A percentile compares a stretch with the other conserved stretches of the same genome.
These are phyloP conservation scores for Vimba vimba DNA, from an alignment of 2,113 vertebrate species.

Conservation along the genomic window DNA sequence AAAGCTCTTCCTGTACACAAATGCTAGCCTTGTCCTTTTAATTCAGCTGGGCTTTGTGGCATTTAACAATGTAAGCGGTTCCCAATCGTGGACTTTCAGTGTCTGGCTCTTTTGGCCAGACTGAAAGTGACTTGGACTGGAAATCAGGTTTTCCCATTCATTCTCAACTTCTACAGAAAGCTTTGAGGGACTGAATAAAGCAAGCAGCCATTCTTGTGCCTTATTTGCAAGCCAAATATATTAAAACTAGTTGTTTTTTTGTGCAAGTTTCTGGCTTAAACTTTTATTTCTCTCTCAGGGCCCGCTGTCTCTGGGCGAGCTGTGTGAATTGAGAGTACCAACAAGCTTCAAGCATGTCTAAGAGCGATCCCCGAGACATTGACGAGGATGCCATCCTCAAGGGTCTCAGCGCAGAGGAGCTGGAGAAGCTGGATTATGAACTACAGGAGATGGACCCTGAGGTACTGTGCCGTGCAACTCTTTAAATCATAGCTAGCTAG, in stretches of 20 bases:
- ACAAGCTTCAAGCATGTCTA: constrained; percentile 71
- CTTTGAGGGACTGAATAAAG: not conserved
- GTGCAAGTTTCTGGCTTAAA: constrained; percentile 3
- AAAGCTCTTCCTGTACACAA: constrained; percentile 22
- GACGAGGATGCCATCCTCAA: constrained; percentile 94
- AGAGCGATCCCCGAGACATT: constrained; percentile 88
- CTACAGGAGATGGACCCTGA: constrained; percentile 96
- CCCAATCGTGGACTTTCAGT: constrained; percentile 4
- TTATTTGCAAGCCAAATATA: constrained; percentile 28
- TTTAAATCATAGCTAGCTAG: not conserved
- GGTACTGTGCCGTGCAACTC: constrained; percentile 68
- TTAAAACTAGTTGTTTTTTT: not conserved
- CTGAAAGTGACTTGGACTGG: constrained; percentile 16
- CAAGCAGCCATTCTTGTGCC: constrained; percentile 3
- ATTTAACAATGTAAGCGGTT: constrained; percentile 45
- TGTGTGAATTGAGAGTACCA: constrained; percentile 60
- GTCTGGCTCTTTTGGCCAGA: constrained; percentile 27
- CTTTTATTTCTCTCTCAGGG: constrained; percentile 18
- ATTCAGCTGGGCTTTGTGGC: constrained; percentile 11
- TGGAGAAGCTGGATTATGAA: constrained; percentile 87
- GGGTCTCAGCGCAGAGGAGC: constrained; percentile 86
- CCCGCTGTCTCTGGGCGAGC: constrained; percentile 53
- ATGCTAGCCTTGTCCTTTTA: constrained; percentile 19
- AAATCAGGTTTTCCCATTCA: constrained; percentile 20
- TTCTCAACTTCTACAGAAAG: constrained; percentile 13